These are phyloP conservation scores for Spialia ferax DNA, from an alignment of 2,888 invertebrate species.

Conservation along the genomic window DNA sequence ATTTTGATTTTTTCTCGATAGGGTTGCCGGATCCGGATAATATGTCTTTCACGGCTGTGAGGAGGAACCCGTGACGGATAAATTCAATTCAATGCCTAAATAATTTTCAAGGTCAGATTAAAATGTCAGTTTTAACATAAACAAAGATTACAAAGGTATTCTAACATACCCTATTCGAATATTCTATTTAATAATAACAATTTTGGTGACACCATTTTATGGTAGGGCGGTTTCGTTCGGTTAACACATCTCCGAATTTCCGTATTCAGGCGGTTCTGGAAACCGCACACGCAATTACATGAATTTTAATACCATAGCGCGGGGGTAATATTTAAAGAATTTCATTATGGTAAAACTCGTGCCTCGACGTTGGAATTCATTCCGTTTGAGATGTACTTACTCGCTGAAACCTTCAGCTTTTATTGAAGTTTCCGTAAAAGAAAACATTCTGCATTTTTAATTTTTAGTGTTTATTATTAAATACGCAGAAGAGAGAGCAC, in stretches of 20 bases:
- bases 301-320: slow-evolving; percentile 74
- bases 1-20: too few relatives aligned
- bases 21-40: too few relatives aligned
- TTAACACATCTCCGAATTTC: slow-evolving; percentile 18
- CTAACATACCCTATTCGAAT: too few relatives aligned
- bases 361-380: slow-evolving; percentile 70
- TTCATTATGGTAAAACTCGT: slow-evolving; percentile 80
- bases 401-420: slow-evolving; percentile 66
- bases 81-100: too few relatives aligned
- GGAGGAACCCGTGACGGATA: too few relatives aligned
- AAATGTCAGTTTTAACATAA: too few relatives aligned
- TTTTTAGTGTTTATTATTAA: slow-evolving; percentile 50
- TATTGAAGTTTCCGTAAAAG: slow-evolving; percentile 71
- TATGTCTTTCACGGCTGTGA: too few relatives aligned
- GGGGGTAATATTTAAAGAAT: slow-evolving; percentile 77
- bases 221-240: background rate
- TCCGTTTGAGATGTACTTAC: slow-evolving; percentile 69
- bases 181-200: background rate
- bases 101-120: too few relatives aligned
- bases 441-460: slow-evolving; percentile 62
- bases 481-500: slow-evolving; percentile 42
- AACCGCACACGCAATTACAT: slow-evolving; percentile 67
- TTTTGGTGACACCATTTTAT: background rate
- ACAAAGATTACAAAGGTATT: too few relatives aligned
- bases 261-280: slow-evolving; percentile 26